Evolutionary conservation across 1,140 invertebrate species (phyloP).

Genomic region (Papilio polyxenes): DNA sequence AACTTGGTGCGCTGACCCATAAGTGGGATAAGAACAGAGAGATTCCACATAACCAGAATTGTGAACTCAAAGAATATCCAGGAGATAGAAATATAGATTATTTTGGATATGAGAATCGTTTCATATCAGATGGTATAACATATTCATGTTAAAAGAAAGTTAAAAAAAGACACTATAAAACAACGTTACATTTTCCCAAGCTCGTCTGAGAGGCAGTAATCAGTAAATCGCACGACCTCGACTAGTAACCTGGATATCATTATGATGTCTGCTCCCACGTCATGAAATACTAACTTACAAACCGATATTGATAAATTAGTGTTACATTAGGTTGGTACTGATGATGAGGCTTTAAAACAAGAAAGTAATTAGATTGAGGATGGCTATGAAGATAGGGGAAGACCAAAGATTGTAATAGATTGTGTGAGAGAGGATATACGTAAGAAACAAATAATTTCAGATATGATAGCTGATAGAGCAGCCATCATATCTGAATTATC

Average conservation of each 20-base stretch:
- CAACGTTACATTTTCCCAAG: not conserved
- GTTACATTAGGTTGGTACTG: not conserved
- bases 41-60: not conserved
- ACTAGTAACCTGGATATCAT: constrained; percentile 20
- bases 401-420: no score
- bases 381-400: not conserved
- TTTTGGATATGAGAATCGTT: not conserved
- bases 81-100: not conserved
- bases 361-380: no score
- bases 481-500: no score
- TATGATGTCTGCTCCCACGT: constrained; percentile 4
- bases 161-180: not conserved
- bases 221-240: constrained; percentile 15
- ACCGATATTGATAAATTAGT: not conserved
- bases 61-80: no score
- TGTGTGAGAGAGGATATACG: no score
- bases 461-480: no score
- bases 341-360: no score
- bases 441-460: no score
- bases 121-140: not conserved
- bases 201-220: not conserved
- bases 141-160: not conserved
- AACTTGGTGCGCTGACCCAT: no score
- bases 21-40: no score
- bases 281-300: constrained; percentile 4